These are phyloP conservation scores for Halocynthia aurantium DNA, from an alignment of 23 tunicate genomes.

Conservation along the genomic window DNA sequence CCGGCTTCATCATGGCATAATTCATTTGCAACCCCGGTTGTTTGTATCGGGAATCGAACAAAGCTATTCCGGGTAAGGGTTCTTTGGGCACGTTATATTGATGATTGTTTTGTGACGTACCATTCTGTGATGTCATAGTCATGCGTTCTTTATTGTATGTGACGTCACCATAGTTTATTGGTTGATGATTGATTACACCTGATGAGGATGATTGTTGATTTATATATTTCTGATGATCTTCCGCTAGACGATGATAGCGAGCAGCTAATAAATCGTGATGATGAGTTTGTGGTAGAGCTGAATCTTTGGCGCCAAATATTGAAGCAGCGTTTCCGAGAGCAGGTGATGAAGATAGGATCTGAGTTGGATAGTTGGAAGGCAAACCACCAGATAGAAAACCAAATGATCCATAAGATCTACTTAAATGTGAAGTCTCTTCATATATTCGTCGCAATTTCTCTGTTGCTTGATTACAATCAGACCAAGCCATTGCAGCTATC, in stretches of 20 bases:
- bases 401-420: conserved; percentile 8
- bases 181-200: background rate
- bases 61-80: conserved; percentile 3
- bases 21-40: conserved; percentile 1
- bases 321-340: conserved; percentile 6
- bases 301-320: background rate
- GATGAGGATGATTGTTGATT: background rate
- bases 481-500: conserved; percentile 70
- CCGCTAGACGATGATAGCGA: background rate
- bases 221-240: background rate
- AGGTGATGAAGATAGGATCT: background rate
- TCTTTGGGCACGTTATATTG: too few relatives aligned
- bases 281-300: background rate
- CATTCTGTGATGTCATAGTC: conserved; percentile 9
- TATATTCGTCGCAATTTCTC: conserved; percentile 53
- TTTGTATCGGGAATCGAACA: background rate
- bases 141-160: background rate
- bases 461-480: conserved; percentile 54
- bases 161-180: background rate
- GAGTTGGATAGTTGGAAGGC: background rate
- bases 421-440: conserved; percentile 44
- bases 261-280: background rate
- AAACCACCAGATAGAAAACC: background rate
- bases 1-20: background rate
- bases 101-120: too few relatives aligned